phyloP scores from a whole-genome alignment of 2,888 invertebrate genomes.

The Trimorus sp. region DNA sequence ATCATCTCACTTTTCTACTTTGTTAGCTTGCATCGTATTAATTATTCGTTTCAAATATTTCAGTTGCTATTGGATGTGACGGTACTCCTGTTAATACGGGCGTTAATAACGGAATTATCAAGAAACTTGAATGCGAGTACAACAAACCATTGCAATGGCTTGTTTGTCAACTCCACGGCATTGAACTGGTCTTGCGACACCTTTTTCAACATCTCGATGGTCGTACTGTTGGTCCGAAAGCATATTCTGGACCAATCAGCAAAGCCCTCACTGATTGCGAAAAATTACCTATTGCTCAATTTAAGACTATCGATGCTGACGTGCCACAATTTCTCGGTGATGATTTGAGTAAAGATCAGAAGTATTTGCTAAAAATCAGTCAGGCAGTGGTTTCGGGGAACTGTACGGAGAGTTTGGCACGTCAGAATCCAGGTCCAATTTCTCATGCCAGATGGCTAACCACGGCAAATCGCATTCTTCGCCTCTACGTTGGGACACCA shows the following conservation, averaged over 20 bases:
- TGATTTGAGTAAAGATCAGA: constrained; percentile 36
- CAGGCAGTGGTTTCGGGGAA: constrained; percentile 10
- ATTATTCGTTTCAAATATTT: neutral
- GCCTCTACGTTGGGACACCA: constrained; percentile 6
- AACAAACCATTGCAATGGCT: constrained; percentile 23
- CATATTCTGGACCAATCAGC: constrained; percentile 70
- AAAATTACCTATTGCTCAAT: constrained; percentile 5
- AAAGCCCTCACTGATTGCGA: constrained; percentile 57
- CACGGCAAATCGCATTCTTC: constrained; percentile 27
- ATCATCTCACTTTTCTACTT: no score
- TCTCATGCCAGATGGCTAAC: constrained; percentile 39
- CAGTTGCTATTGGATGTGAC: constrained; percentile 8
- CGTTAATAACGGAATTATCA: neutral
- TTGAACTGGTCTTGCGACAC: constrained; percentile 21
- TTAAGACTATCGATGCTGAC: neutral
- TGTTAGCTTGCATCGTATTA: neutral
- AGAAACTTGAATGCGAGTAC: neutral
- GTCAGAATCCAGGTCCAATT: constrained; percentile 26
- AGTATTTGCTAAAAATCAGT: constrained; percentile 26
- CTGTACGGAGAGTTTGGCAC: constrained; percentile 27
- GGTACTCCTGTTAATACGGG: constrained; percentile 14
- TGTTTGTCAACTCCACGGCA: constrained; percentile 17
- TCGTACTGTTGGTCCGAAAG: constrained; percentile 58
- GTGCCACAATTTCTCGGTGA: neutral
- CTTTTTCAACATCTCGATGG: constrained; percentile 25